Evolutionary conservation across 2,113 vertebrate genomes (phyloP).

Genomic region (Corydoras sp.): DNA sequence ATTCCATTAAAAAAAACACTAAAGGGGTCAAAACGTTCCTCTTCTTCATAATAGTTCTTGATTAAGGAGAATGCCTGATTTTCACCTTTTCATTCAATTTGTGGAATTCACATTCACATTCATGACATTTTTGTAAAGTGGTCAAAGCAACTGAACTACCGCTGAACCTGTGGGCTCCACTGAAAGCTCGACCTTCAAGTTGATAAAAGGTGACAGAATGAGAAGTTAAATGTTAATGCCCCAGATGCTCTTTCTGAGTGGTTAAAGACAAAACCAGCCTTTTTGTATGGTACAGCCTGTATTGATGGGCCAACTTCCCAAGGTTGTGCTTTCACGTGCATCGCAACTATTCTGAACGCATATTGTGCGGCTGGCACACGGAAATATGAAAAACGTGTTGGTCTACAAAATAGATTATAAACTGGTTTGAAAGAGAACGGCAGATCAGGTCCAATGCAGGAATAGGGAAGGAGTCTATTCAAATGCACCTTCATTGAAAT

Average conservation of each 20-base stretch:
- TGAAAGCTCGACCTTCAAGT: conserved; percentile 52
- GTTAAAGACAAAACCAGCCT: conserved; percentile 40
- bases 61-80: background rate
- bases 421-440: conserved; percentile 38
- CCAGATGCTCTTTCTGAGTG: conserved; percentile 39
- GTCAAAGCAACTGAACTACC: background rate
- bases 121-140: background rate
- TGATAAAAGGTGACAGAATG: conserved; percentile 43
- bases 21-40: background rate
- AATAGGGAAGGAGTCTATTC: background rate
- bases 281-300: conserved; percentile 7
- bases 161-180: conserved; percentile 39
- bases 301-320: conserved; percentile 29
- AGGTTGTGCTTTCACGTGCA: background rate
- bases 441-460: conserved; percentile 26
- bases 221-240: conserved; percentile 55
- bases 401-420: conserved; percentile 27
- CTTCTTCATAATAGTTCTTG: background rate
- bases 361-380: background rate
- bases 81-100: conserved; percentile 1
- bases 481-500: conserved; percentile 3
- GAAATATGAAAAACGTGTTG: conserved; percentile 1
- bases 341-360: background rate
- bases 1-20: background rate
- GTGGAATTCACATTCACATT: background rate